Evolutionary conservation across 2,113 vertebrate species (phyloP).

Genomic region (western clawed frog (Xenopus tropicalis)): UCB_Xtro_10.0 CM004446.2:99155501-99156000

Average conservation of each 20-base stretch:
- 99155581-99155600: conserved; percentile 14
- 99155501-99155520: too few species aligned
- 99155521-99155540: too few species aligned
- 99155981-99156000: conserved; percentile 1
- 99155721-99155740: too few species aligned
- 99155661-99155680: too few species aligned
- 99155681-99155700: neutral
- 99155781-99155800: neutral
- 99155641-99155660: neutral
- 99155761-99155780: neutral
- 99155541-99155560: too few species aligned
- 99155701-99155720: neutral
- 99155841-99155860: neutral
- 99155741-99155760: neutral
- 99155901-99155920: conserved; percentile 2
- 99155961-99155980: neutral
- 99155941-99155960: neutral
- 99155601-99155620: conserved; percentile 19
- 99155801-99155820: neutral
- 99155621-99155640: neutral
- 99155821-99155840: neutral
- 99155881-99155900: neutral
- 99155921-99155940: neutral
- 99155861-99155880: neutral
- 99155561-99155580: neutral